Conservation (phyloP, 2,888 invertebrate species). For the Amblyjoppa proteus region DNA sequence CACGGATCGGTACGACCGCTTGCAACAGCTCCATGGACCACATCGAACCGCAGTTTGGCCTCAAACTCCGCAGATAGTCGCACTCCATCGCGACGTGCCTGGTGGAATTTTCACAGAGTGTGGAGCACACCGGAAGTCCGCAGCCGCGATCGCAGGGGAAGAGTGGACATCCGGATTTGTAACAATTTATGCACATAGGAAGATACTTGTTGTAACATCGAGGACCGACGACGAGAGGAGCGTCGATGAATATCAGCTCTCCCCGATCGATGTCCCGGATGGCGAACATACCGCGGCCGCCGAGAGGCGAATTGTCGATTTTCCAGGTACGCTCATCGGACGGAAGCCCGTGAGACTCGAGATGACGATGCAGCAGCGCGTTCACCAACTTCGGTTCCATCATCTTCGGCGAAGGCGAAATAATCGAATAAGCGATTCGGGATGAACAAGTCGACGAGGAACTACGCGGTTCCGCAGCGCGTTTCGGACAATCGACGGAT, state of each 20-base stretch:
- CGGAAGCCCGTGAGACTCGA: constrained; percentile 70
- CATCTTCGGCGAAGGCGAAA: constrained; percentile 23
- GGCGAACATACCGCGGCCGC: constrained; percentile 91
- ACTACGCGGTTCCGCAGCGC: neutral
- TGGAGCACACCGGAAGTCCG: constrained; percentile 90
- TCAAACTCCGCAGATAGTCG: constrained; percentile 87
- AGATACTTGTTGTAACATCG: constrained; percentile 86
- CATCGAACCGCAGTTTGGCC: constrained; percentile 84
- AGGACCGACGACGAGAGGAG: constrained; percentile 90
- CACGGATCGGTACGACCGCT: constrained; percentile 85
- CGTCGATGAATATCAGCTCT: constrained; percentile 90
- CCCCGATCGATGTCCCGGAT: constrained; percentile 88
- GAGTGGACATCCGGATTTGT: constrained; percentile 83
- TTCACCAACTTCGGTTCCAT: constrained; percentile 72
- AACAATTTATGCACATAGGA: constrained; percentile 89
- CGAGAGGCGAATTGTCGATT: constrained; percentile 87
- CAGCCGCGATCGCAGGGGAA: constrained; percentile 88
- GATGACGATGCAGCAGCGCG: constrained; percentile 72
- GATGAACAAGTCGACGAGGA: neutral
- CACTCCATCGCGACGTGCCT: constrained; percentile 88
- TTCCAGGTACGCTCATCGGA: constrained; percentile 85
- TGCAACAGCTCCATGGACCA: constrained; percentile 83
- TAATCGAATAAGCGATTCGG: neutral
- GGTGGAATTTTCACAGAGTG: constrained; percentile 87
- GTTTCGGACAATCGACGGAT: neutral